Conservation (phyloP, 2,797 vertebrate genomes). For the Rhinichthys osculus region DNA sequence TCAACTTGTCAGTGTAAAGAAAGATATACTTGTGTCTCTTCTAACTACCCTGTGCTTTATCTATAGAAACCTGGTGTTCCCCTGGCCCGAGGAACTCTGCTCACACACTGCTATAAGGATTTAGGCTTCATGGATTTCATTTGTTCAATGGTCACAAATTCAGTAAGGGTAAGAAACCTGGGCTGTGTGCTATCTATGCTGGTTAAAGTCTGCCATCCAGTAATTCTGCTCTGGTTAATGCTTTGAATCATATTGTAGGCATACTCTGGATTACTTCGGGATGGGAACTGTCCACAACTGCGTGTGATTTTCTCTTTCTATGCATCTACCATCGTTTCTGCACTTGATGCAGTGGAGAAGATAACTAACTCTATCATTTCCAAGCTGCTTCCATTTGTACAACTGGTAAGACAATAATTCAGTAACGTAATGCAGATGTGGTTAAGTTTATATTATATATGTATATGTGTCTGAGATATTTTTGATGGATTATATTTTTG, state of each 20-base stretch:
- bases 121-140: constrained; percentile 96
- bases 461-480: background rate
- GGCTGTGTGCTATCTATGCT: background rate
- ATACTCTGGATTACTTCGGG: constrained; percentile 72
- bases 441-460: background rate
- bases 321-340: constrained; percentile 86
- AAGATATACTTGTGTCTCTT: background rate
- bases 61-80: constrained; percentile 90
- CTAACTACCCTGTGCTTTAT: background rate
- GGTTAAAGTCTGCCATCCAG: background rate
- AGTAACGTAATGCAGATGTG: background rate
- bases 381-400: constrained; percentile 91
- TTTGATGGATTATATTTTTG: background rate
- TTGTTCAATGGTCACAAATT: constrained; percentile 87
- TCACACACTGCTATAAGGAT: constrained; percentile 93
- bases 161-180: constrained; percentile 82
- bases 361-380: constrained; percentile 84
- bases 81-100: constrained; percentile 86
- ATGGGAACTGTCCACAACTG: constrained; percentile 80
- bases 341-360: constrained; percentile 80
- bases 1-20: background rate
- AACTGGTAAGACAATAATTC: constrained; percentile 80
- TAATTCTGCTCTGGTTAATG: background rate
- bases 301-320: constrained; percentile 94
- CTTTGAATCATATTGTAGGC: constrained; percentile 73